Evolutionary conservation across 2,797 vertebrate genomes (phyloP), one percentile per base, ranked within the genome.

Genomic region (Pantherophis alleghaniensis): DNA sequence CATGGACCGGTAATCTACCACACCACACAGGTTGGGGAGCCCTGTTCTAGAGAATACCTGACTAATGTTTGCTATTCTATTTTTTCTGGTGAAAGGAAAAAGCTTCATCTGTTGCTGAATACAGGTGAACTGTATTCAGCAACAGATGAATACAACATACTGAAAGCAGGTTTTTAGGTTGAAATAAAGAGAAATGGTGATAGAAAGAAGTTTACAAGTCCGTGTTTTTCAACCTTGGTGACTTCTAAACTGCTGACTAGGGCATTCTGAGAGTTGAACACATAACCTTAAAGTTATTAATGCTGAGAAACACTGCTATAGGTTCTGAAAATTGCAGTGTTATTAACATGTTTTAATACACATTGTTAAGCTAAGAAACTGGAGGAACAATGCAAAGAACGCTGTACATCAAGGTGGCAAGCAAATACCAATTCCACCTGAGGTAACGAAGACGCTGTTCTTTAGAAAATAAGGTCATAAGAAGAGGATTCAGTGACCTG

Each of bases 71-170:
- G n/a, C 22, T 89, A 37, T 93, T 89, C 88, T 24, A 91, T 60
- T 24, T 93, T 92, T 12, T 57, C 7, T 69, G 93, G 69, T 87
- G 87, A 94, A 94, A 86, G 93, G 24, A 94, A 7, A 7, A 26
- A 69, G 89, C 94, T 94, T 90, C 92, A 59, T 14, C 26, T 91
- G 55, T 83, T 93, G 94, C 87, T 91, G 66, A n/a, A 1, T 91
- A 61, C 16, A 95, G 42, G 42, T 42, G 42, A 47, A 47, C 42
- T 47, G 5, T 47, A 47, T 47, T 47, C 42, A 47, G 42, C 42
- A 47, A 47, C 42, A 47, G 42, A 47, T 47, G 42, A 47, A 47
- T 47, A 47, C 5, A 47, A 47, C 42, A 5, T 47, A 92, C 59
- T 94, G 90, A 74, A 74, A 91, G 42, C 42, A 88, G 32, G 2